A percentile compares a stretch with the other conserved stretches of the same genome.
These are phyloP conservation scores for Cataglyphis livida DNA, from an alignment of 2,888 invertebrate species.

Conservation along the genomic window DNA sequence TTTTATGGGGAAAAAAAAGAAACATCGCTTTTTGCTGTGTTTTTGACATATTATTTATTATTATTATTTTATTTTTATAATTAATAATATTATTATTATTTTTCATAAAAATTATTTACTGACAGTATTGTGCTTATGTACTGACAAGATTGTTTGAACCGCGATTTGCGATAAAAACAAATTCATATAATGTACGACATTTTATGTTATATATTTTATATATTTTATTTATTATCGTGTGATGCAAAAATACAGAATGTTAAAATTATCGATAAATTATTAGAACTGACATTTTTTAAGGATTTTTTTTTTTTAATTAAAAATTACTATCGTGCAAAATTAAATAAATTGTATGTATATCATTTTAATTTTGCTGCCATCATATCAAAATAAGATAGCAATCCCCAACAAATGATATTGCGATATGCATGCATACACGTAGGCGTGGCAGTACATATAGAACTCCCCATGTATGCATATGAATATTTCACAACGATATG, in stretches of 20 bases:
- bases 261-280: background rate
- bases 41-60: background rate
- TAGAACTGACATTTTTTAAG: background rate
- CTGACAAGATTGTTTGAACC: background rate
- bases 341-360: background rate
- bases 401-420: conserved; percentile 2
- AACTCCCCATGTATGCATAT: background rate
- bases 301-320: background rate
- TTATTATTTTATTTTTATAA: no score
- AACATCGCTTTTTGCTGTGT: background rate
- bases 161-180: background rate
- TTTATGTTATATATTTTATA: no score
- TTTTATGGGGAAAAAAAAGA: background rate
- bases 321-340: background rate
- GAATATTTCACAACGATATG: background rate
- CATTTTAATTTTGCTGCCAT: background rate
- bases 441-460: conserved; percentile 16
- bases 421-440: background rate
- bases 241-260: background rate
- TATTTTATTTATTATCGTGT: background rate
- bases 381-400: background rate
- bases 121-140: no score
- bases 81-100: no score
- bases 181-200: background rate
- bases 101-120: background rate